Conservation (phyloP, 2,113 vertebrate species). For the Gymnocephalus cernua region DNA sequence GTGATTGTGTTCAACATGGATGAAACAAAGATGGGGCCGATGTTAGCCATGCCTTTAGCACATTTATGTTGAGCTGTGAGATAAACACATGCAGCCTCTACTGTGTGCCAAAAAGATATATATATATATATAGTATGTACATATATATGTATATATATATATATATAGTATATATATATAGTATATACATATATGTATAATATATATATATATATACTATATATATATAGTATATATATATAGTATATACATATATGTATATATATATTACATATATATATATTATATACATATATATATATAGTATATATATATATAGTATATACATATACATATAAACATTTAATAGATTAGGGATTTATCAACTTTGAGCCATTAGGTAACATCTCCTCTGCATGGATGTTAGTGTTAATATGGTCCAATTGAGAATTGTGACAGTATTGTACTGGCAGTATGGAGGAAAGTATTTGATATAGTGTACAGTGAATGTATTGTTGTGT, state of each 20-base stretch:
- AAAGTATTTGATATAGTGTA: constrained; percentile 95
- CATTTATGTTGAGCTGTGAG: constrained; percentile 16
- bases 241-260: no score
- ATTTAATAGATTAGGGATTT: constrained; percentile 70
- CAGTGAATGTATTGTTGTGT: constrained; percentile 96
- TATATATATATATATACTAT: background rate
- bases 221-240: background rate
- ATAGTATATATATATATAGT: background rate
- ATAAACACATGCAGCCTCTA: constrained; percentile 12
- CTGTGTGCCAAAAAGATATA: constrained; percentile 61
- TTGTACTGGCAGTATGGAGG: constrained; percentile 93
- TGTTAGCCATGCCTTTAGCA: constrained; percentile 23
- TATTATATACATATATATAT: background rate
- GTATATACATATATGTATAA: background rate
- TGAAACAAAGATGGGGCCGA: background rate
- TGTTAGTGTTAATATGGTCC: constrained; percentile 83
- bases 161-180: background rate
- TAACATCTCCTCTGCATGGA: constrained; percentile 88
- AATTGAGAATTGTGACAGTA: constrained; percentile 91
- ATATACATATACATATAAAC: background rate
- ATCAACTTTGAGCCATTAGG: constrained; percentile 80
- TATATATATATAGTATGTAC: background rate
- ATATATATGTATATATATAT: background rate
- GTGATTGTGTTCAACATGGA: constrained; percentile 17
- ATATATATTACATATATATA: background rate